These are phyloP conservation scores for Patella pellucida DNA, from an alignment of 2,888 invertebrate species.

Conservation along the genomic window DNA sequence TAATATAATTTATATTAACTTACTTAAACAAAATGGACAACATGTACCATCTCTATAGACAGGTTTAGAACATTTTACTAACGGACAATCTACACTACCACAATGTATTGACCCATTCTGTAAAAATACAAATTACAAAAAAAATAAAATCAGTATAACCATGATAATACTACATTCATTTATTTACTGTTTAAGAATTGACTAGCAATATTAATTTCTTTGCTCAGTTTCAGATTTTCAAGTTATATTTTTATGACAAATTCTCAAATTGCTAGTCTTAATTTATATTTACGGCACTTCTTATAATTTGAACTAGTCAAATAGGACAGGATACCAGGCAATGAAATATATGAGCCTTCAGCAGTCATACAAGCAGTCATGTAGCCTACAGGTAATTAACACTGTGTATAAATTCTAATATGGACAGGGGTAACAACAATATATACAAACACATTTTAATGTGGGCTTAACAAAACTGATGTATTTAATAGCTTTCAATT, in stretches of 20 bases:
- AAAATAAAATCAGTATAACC: neutral
- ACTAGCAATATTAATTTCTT: neutral
- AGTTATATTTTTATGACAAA: neutral
- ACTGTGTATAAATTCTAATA: too few species aligned
- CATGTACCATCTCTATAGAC: constrained; percentile 83
- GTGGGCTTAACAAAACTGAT: too few species aligned
- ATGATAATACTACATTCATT: neutral
- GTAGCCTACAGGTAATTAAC: too few species aligned
- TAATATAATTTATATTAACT: constrained; percentile 70
- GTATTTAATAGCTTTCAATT: too few species aligned
- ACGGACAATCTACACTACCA: constrained; percentile 85
- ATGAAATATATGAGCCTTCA: too few species aligned
- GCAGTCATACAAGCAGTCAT: too few species aligned
- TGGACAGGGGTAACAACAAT: too few species aligned
- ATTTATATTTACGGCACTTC: neutral
- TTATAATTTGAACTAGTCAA: too few species aligned
- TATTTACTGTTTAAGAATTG: neutral
- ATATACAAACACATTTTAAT: too few species aligned
- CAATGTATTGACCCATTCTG: constrained; percentile 89
- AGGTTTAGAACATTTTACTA: constrained; percentile 85
- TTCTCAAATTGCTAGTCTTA: neutral
- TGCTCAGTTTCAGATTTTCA: neutral
- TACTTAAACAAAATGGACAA: constrained; percentile 89
- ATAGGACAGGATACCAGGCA: too few species aligned
- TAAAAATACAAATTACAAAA: constrained; percentile 41